Base-by-base conservation (phyloP, 2,888 invertebrate species). In the Ormyrus pomaceus region DNA sequence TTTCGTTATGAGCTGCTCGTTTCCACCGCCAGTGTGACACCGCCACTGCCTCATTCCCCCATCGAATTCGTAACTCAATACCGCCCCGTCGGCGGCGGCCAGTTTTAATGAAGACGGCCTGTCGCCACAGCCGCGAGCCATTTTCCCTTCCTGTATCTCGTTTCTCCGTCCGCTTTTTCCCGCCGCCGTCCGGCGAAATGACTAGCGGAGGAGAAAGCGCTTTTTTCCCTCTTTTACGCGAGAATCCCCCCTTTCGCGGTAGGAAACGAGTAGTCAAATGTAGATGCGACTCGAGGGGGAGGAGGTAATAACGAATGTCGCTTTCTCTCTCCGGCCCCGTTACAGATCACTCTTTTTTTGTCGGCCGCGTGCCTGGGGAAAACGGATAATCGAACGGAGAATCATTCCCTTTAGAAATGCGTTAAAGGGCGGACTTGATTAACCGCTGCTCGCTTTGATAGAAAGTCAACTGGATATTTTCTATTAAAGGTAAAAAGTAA, bases 81-180 rank as follows among this genome's bases (percentile, higher is more conserved):
- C 72, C 56, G 64, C 46, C 55, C 55, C 5, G 11, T 59, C 51
- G 72, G n/a, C 9, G 55, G 46, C 45, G 53, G 76, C 53, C 62
- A 56, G 78, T 66, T 77, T 81, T 81, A 81, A 81, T 81, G 77
- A 81, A 81, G 78, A 78, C 78, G 73, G 66, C 70, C 66, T 72
- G 80, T 76, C 80, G 72, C 76, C 80, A 11, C 76, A 77, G 77
- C 77, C 80, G 77, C 77, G 73, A 77, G 77, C 77, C 73, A 73
- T 80, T 80, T 68, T 62, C 68, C 68, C 72, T 48, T n/a, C 64
- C 45, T 64, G 13, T 69, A 76, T 69, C 78, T 66, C 77, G 65
- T 65, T 79, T 69, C 56, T 65, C 59, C 9, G 4, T n/a, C 55
- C n/a, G 4, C 53, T 64, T 64, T 46, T 64, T 10, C 62, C 45